Evolutionary conservation across 2,113 vertebrate species (phyloP).

Genomic region (Smithornis capensis): DNA sequence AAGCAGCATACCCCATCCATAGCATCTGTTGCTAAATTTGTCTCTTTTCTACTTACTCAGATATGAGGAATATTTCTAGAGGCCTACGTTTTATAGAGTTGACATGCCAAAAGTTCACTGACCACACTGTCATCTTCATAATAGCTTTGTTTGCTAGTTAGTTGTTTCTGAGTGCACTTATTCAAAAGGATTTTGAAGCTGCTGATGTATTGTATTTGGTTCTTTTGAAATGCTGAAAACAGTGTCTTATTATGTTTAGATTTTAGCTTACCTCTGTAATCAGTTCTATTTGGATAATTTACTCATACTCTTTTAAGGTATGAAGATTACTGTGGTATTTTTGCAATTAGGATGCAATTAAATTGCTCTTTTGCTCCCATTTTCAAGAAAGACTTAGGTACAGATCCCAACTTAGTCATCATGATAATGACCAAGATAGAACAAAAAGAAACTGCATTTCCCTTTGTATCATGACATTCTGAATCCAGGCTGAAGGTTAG

Average conservation of each 20-base stretch:
- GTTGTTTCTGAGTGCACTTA: conserved; percentile 62
- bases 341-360: not conserved
- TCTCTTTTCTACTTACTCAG: not conserved
- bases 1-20: not conserved
- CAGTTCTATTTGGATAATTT: conserved; percentile 37
- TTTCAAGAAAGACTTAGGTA: not conserved
- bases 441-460: not conserved
- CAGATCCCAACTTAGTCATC: not conserved
- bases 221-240: conserved; percentile 68
- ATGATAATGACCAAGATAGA: not conserved
- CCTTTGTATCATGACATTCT: not conserved
- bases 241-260: conserved; percentile 58
- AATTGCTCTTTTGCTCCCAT: not conserved
- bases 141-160: conserved; percentile 66
- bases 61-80: conserved; percentile 29
- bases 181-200: conserved; percentile 66
- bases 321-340: not conserved
- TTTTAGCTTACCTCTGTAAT: conserved; percentile 54
- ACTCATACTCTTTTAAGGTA: conserved; percentile 10
- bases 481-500: not conserved
- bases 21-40: not conserved
- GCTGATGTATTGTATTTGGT: conserved; percentile 62
- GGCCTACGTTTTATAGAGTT: conserved; percentile 16
- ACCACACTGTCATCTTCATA: conserved; percentile 35
- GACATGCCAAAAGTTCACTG: conserved; percentile 43